Conservation (phyloP, 2,888 invertebrate species). For the Dynastes grantii region DNA sequence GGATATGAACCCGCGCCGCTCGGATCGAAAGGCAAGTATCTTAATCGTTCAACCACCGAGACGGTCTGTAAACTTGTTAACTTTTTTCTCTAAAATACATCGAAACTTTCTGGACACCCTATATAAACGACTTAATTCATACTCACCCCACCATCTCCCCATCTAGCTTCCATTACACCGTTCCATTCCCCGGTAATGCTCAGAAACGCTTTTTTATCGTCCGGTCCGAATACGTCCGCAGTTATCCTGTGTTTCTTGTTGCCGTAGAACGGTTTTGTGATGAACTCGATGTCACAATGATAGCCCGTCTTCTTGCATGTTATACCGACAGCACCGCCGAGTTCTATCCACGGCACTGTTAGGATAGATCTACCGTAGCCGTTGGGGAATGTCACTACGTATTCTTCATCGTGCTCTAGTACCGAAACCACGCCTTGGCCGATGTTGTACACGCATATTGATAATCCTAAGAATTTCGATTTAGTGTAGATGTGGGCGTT, state of each 20-base stretch:
- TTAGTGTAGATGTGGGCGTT: constrained; percentile 99
- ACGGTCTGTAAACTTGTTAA: too few relatives aligned
- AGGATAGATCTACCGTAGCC: constrained; percentile 98
- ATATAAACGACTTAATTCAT: too few relatives aligned
- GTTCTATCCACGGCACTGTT: constrained; percentile 98
- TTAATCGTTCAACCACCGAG: too few relatives aligned
- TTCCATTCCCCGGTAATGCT: constrained; percentile 98
- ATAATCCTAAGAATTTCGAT: constrained; percentile 98
- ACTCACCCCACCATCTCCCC: constrained; percentile 77
- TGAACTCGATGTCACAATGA: constrained; percentile 93
- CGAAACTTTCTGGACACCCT: too few relatives aligned
- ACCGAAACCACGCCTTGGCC: constrained; percentile 95
- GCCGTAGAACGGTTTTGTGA: constrained; percentile 98
- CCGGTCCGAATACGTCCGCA: constrained; percentile 87
- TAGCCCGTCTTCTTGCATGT: constrained; percentile 95
- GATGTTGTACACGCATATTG: constrained; percentile 97
- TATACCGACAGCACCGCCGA: constrained; percentile 94
- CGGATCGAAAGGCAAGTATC: too few relatives aligned
- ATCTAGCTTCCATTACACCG: constrained; percentile 93
- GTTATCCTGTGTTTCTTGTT: constrained; percentile 93
- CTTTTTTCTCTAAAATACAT: too few relatives aligned
- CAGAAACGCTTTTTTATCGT: constrained; percentile 93
- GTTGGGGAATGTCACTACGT: constrained; percentile 96
- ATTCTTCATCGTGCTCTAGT: constrained; percentile 93
- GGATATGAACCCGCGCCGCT: too few relatives aligned